Percentiles rank a stretch among this genome's conserved stretches.
These are phyloP conservation scores for Achlya flavicornis DNA, from an alignment of 2,888 invertebrate species.

Conservation along the genomic window DNA sequence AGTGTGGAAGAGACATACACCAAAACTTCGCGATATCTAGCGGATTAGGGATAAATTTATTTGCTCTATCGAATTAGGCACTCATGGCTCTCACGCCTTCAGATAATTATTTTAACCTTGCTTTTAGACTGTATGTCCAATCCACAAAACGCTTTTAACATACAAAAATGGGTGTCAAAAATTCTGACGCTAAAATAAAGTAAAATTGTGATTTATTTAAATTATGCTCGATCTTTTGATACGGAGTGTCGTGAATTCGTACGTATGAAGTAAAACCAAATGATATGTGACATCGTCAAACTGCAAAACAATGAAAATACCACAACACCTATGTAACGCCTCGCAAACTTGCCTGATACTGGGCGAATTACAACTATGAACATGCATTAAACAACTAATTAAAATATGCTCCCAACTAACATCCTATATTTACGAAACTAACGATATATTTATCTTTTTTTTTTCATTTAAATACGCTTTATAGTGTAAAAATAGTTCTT, in stretches of 20 bases:
- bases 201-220: constrained; percentile 25
- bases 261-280: constrained; percentile 37
- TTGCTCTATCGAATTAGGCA: constrained; percentile 44
- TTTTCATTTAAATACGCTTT: constrained; percentile 67
- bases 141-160: constrained; percentile 42
- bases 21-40: constrained; percentile 26
- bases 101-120: constrained; percentile 9
- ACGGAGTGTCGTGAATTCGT: constrained; percentile 28
- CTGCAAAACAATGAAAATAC: constrained; percentile 57
- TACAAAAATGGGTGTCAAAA: constrained; percentile 18
- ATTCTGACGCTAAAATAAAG: constrained; percentile 28
- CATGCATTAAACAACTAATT: constrained; percentile 80
- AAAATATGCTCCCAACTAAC: constrained; percentile 78
- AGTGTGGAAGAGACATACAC: constrained; percentile 52
- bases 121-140: constrained; percentile 40
- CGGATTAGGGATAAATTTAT: not conserved
- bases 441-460: constrained; percentile 72
- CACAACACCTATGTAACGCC: constrained; percentile 51
- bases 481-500: constrained; percentile 80
- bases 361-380: constrained; percentile 73
- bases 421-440: constrained; percentile 76
- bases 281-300: constrained; percentile 62
- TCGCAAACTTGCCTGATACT: constrained; percentile 56
- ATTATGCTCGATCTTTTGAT: constrained; percentile 36
- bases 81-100: constrained; percentile 42